Evolutionary conservation across 23 tunicate genomes (phyloP).

Genomic region (Phallusia fumigata): DNA sequence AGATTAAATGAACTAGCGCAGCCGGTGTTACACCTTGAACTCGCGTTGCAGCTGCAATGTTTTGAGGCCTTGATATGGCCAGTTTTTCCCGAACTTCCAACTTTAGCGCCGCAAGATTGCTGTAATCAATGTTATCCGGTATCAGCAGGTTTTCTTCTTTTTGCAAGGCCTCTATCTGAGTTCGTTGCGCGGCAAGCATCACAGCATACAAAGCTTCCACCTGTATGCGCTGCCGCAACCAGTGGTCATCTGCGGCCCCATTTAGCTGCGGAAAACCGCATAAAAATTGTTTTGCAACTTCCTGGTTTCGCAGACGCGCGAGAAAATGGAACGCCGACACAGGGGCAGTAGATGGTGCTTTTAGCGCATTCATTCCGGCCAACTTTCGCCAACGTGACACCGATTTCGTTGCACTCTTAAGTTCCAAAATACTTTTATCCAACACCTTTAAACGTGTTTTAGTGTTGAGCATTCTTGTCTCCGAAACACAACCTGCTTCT

Average conservation of each 20-base stretch:
- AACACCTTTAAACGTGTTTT: conserved; percentile 21
- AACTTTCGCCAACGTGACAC: conserved; percentile 36
- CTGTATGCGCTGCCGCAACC: conserved; percentile 53
- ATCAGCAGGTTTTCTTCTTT: conserved; percentile 72
- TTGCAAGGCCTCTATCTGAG: conserved; percentile 46
- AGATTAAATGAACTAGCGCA: conserved; percentile 55
- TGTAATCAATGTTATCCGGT: conserved; percentile 63
- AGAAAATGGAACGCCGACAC: conserved; percentile 49
- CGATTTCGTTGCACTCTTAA: conserved; percentile 37
- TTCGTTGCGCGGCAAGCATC: conserved; percentile 36
- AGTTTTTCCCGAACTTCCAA: conserved; percentile 87
- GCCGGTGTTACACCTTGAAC: conserved; percentile 93
- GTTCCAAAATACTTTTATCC: conserved; percentile 19
- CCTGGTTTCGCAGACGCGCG: conserved; percentile 18
- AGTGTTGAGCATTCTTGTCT: conserved; percentile 36
- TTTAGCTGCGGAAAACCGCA: background rate
- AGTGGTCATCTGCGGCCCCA: background rate
- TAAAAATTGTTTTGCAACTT: background rate
- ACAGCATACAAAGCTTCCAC: conserved; percentile 48
- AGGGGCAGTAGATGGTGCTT: background rate
- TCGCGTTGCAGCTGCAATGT: conserved; percentile 87
- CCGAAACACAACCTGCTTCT: conserved; percentile 74
- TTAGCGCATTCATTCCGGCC: background rate
- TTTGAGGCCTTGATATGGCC: conserved; percentile 63
- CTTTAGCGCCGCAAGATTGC: conserved; percentile 31